Evolutionary conservation across 2,113 vertebrate species (phyloP), one percentile per base, ranked within the genome.

Genomic region (Capreolus pygargus): DNA sequence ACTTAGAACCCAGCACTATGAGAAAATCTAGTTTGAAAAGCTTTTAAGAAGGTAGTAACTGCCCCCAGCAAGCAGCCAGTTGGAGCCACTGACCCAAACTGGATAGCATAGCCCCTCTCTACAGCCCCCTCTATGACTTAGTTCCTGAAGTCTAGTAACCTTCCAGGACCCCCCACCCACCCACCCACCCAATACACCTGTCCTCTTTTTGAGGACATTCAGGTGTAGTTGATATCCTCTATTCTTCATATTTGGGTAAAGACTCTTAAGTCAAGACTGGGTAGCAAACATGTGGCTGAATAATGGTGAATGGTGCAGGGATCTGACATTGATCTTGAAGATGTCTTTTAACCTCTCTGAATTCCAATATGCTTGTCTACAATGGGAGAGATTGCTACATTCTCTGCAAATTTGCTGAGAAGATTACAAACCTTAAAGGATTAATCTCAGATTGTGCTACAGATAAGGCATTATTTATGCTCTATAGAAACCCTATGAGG

Each of bases 361-460:
- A 15, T 88, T 78, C 84, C 70, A 84, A 47, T 89, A 67, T 84
- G 81, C n/a, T 81, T 27, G 33, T 64, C 25, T 92, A 12, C 39
- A 57, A 70, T 58, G 14, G 6, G 14, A 5, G 1, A 67, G 7
- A 85, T 15, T 81, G 3, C 21, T 39, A 7, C 43, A 5, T 25
- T 84, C n/a, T 52, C 39, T 85, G 43, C 36, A 93, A 91, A 91
- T 54, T 81, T 91, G 9, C 54, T 88, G 14, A 92, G 55, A 57
- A 54, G 27, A 86, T 89, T 92, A 54, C 21, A 74, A 95, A 95
- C 1, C 3, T 54, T 88, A 92, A 82, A 43, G 28, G 28, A 76
- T 81, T 74, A 52, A 94, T 90, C 6, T 84, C 2, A 52, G 7
- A 25, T 57, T 84, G 8, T 89, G 15, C 45, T 45, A 11, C 47